Percentiles rank a stretch among this genome's conserved stretches.
Conservation (phyloP, 2,113 vertebrate species). For the Chrysochloris asiatica region DNA sequence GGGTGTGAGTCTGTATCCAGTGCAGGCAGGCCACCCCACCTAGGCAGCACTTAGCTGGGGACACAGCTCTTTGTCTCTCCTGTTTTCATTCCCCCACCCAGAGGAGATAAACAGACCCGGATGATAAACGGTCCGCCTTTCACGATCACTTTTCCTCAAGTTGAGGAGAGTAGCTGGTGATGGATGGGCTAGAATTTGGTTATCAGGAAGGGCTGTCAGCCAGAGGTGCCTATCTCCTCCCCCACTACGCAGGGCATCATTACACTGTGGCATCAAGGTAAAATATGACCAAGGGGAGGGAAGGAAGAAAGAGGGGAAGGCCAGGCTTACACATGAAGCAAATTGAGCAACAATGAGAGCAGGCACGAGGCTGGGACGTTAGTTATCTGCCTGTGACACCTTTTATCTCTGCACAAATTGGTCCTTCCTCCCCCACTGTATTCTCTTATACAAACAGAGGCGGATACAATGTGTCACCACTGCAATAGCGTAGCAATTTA, state of each 20-base stretch:
- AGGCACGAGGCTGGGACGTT: constrained; percentile 81
- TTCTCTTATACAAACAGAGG: constrained; percentile 89
- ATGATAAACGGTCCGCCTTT: constrained; percentile 87
- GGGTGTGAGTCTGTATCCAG: not conserved
- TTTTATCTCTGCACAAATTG: constrained; percentile 90
- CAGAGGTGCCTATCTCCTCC: constrained; percentile 88
- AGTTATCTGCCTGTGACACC: constrained; percentile 88
- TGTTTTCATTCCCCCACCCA: constrained; percentile 55
- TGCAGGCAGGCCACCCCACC: not conserved
- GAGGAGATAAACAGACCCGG: constrained; percentile 79
- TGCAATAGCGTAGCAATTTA: constrained; percentile 88
- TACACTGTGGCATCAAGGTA: constrained; percentile 88
- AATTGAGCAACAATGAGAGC: constrained; percentile 88
- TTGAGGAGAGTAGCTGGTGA: constrained; percentile 87
- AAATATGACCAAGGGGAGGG: constrained; percentile 88
- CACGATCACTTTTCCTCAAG: constrained; percentile 88
- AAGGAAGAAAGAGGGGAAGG: constrained; percentile 84
- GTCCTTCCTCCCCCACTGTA: constrained; percentile 87
- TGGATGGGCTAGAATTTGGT: constrained; percentile 89
- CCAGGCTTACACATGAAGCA: constrained; percentile 82
- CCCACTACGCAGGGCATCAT: constrained; percentile 88
- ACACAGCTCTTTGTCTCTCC: constrained; percentile 80
- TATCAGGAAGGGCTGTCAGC: constrained; percentile 89
- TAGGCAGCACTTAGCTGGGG: not conserved
- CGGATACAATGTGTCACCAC: constrained; percentile 88